Evolutionary conservation across 2,113 vertebrate genomes (phyloP).

Genomic region (Hypomesus transpacificus): DNA sequence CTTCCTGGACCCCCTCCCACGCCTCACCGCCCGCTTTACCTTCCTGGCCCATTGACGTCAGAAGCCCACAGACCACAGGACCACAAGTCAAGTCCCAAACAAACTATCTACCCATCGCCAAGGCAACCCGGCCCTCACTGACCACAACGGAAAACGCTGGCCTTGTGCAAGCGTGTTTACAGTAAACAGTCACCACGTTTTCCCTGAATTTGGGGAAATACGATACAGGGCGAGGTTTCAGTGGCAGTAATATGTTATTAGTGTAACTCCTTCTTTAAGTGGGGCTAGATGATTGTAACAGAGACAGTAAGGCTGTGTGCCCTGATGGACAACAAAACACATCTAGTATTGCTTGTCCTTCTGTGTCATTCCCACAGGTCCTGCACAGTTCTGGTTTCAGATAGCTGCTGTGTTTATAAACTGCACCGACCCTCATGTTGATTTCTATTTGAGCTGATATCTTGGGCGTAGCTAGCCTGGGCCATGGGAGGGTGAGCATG

Average conservation of each 20-base stretch:
- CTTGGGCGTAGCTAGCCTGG: constrained; percentile 30
- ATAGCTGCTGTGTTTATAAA: too few species aligned
- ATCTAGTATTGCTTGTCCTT: too few species aligned
- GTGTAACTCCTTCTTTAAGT: too few species aligned
- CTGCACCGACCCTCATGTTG: too few species aligned
- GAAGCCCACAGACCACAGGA: constrained; percentile 42
- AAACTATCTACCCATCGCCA: constrained; percentile 49
- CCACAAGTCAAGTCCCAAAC: constrained; percentile 46
- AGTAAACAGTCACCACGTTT: constrained; percentile 51
- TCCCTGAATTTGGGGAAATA: constrained; percentile 40
- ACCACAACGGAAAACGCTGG: constrained; percentile 55
- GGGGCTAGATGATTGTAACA: too few species aligned
- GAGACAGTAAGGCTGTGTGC: too few species aligned
- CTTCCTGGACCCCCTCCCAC: not conserved
- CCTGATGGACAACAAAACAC: too few species aligned
- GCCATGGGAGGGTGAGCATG: constrained; percentile 58
- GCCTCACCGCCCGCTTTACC: not conserved
- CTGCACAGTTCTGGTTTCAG: too few species aligned
- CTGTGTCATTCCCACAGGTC: too few species aligned
- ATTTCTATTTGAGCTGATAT: too few species aligned
- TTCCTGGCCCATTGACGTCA: constrained; percentile 58
- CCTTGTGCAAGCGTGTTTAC: constrained; percentile 41
- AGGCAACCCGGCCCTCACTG: constrained; percentile 40
- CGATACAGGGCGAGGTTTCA: constrained; percentile 28
- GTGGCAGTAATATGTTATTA: too few species aligned